Evolutionary conservation across 2,797 vertebrate genomes (phyloP), one percentile per base, ranked within the genome.

Genomic region (Poliocrania exsul): DNA sequence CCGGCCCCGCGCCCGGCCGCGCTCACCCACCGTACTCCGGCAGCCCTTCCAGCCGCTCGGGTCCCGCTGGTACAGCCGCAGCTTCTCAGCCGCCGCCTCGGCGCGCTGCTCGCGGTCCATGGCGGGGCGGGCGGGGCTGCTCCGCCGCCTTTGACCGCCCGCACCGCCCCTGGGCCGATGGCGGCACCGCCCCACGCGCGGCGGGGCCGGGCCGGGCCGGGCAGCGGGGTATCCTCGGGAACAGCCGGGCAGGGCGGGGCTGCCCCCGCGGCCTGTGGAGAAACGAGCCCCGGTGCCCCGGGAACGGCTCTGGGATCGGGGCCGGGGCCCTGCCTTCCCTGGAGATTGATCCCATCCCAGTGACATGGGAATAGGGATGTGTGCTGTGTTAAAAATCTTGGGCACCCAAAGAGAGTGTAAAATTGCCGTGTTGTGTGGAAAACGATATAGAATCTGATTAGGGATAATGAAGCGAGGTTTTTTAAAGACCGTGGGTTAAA

Each of bases 11-110:
- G 8, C n/a, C 16, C 31, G 17, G 6, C 70, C 31, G 11, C 57
- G 11, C 11, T 4, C 13, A 47, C 57, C 15, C 17, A 99, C 99
- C 97, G 97, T 97, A 96, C 97, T 98, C 89, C 98, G 98, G 96
- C 98, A 99, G 53, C 96, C 96, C 95, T 98, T 98, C 99, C 99
- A 99, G 5, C 98, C 99, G 15, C 97, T 96, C 23, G 97, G 90
- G 54, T 99, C 99, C 74, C 83, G 97, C 74, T 97, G 98, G 96
- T 99, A 99, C 57, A 95, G 88, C 38, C 86, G 70, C 91, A 99
- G 26, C 50, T 98, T 98, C 31, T 98, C 98, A 0, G 98, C 98
- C 72, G 98, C 98, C 23, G 73, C 70, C 57, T 82, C 94, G 6
- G 98, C 98, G 19, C 86, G 94, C 7, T 96, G 89, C 11, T 90